Conservation (phyloP, 2,113 vertebrate genomes). For the Burhinus oedicnemus region DNA sequence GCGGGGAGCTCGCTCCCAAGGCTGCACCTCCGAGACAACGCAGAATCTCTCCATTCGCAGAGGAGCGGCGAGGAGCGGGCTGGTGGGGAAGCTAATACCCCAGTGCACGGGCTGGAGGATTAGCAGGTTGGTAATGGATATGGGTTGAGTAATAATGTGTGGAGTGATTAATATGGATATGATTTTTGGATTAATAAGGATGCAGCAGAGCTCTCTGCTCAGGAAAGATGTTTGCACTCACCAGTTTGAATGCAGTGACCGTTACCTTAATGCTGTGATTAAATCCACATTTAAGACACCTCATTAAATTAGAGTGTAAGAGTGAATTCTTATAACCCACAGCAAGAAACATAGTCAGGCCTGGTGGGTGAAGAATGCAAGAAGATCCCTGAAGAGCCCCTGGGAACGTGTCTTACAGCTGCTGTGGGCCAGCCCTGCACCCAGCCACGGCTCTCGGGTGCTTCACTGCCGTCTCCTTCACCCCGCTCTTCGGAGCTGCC, state of each 20-base stretch:
- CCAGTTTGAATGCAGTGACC: neutral
- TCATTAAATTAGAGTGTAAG: conserved; percentile 31
- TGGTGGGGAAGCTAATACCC: neutral
- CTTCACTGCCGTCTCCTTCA: neutral
- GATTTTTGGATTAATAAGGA: conserved; percentile 51
- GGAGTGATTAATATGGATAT: conserved; percentile 32
- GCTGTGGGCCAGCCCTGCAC: neutral
- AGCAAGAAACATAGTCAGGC: neutral
- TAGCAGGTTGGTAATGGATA: neutral
- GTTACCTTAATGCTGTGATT: conserved; percentile 34
- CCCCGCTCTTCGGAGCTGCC: neutral
- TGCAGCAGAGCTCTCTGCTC: conserved; percentile 16
- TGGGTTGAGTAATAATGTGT: neutral
- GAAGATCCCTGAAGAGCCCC: neutral
- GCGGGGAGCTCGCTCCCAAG: accelerated
- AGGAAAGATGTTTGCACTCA: neutral
- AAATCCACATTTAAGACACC: conserved; percentile 28
- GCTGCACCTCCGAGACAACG: neutral
- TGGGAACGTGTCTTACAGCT: neutral
- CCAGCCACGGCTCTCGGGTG: accelerated
- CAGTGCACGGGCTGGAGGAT: neutral
- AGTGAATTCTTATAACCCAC: neutral
- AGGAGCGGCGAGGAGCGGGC: neutral
- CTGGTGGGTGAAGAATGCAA: neutral
- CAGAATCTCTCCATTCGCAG: neutral